Evolutionary conservation across 2,113 vertebrate species (phyloP).

Genomic region (Oenanthe melanoleuca): DNA sequence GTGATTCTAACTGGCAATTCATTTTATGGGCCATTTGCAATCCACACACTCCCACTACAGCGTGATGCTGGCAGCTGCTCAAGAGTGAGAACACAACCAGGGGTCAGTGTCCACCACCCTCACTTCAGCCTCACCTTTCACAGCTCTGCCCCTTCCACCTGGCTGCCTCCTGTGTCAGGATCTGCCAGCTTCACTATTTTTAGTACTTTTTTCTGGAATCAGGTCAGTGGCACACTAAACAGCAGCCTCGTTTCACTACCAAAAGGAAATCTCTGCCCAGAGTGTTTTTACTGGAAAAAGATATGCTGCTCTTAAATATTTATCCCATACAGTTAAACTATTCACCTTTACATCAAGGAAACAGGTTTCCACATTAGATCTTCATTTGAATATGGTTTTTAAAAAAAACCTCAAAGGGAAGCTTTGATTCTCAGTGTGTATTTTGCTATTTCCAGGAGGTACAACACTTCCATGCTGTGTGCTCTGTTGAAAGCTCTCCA

Average conservation of each 20-base stretch:
- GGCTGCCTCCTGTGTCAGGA: neutral
- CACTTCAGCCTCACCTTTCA: neutral
- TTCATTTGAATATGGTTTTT: neutral
- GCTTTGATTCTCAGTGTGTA: neutral
- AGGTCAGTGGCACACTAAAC: neutral
- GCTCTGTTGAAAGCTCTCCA: neutral
- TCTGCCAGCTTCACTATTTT: neutral
- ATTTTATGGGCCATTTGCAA: conserved; percentile 41
- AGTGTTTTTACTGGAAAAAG: conserved; percentile 58
- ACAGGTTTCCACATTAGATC: conserved; percentile 46
- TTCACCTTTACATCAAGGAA: conserved; percentile 60
- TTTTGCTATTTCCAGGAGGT: neutral
- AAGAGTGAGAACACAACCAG: neutral
- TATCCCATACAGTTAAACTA: conserved; percentile 15
- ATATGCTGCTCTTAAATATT: neutral
- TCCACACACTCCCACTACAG: neutral
- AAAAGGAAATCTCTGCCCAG: conserved; percentile 41
- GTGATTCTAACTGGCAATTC: conserved; percentile 39
- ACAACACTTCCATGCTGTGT: neutral
- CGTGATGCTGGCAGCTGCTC: rapidly evolving
- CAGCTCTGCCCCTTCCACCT: neutral
- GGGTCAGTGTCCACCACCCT: neutral
- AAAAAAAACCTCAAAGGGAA: neutral
- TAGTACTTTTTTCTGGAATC: neutral
- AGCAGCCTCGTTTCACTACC: conserved; percentile 23